Base-by-base conservation (phyloP, 2,797 vertebrate genomes). In the Cynodonichthys magdalenae region DNA sequence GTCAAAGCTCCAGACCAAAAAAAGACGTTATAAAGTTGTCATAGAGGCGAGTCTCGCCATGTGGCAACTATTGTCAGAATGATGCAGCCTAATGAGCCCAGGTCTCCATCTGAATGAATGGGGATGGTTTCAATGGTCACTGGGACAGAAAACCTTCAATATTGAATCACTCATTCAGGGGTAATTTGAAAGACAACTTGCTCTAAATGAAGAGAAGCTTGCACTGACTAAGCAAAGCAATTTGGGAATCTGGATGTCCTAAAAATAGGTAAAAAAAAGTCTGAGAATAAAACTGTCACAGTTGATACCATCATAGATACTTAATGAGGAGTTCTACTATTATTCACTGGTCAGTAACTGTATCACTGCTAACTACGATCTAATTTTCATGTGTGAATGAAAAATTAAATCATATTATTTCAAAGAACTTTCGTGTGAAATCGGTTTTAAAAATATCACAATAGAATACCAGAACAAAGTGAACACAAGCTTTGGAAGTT, bases 41-140 rank as follows among this genome's bases (percentile, higher is more conserved):
- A 54, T 24, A 53, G 44, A 53, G 24, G 34, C 20, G 31, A 41
- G 31, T 34, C 15, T 54, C 1, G 8, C 17, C 3, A 14, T 39
- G 42, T 14, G 5, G 17, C 19, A 52, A 42, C 31, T 59, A 41
- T 48, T 67, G 53, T 53, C 17, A 17, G 36, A 36, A 39, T 36
- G 10, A 53, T 60, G 34, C 24, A 42, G 24, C 18, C 14, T 68
- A 49, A 68, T 15, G 9, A 68, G 50, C 48, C 34, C 50, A 41
- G 31, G 31, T n/a, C 47, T 1, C 15, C 36, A 51, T 45, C 29
- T 48, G 41, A 60, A 59, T 28, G 42, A 59, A 41, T 12, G 24
- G 41, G 34, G 34, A 36, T 4, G 29, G 10, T 47, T 48, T 53
- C 10, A 59, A 47, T 48, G 18, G 28, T 42, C 15, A 12, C 50